Evolutionary conservation across 2,888 invertebrate species (phyloP).

Genomic region (Allophyes oxyacanthae): DNA sequence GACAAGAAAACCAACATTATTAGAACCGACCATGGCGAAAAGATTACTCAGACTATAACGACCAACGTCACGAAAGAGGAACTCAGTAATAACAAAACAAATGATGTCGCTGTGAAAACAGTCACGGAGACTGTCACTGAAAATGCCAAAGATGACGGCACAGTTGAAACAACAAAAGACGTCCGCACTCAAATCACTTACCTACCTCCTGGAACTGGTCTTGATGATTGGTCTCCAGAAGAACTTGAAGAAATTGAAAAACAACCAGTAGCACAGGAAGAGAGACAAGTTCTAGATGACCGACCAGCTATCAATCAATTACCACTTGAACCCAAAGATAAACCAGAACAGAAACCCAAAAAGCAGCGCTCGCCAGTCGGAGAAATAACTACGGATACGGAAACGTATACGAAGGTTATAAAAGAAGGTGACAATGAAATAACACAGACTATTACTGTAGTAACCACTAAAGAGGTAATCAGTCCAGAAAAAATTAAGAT

Average conservation of each 20-base stretch:
- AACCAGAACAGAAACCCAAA: conserved; percentile 68
- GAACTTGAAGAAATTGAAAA: conserved; percentile 80
- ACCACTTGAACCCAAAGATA: conserved; percentile 63
- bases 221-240: conserved; percentile 86
- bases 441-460: conserved; percentile 84
- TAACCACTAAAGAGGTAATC: conserved; percentile 85
- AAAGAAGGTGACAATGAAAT: conserved; percentile 84
- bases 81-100: conserved; percentile 74
- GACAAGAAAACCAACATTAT: conserved; percentile 86
- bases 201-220: conserved; percentile 80
- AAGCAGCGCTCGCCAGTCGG: conserved; percentile 84
- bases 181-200: conserved; percentile 85
- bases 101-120: conserved; percentile 83
- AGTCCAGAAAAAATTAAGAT: conserved; percentile 85
- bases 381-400: conserved; percentile 84
- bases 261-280: conserved; percentile 67
- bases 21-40: conserved; percentile 81
- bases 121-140: conserved; percentile 84
- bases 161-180: conserved; percentile 85
- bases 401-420: conserved; percentile 81
- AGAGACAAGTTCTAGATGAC: conserved; percentile 63
- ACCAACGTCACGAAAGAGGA: conserved; percentile 85
- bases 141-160: conserved; percentile 79
- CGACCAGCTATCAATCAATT: conserved; percentile 66
- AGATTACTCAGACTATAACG: conserved; percentile 81